Base-by-base conservation (phyloP, 2,888 invertebrate species). In the Isotomurus palustris region DNA sequence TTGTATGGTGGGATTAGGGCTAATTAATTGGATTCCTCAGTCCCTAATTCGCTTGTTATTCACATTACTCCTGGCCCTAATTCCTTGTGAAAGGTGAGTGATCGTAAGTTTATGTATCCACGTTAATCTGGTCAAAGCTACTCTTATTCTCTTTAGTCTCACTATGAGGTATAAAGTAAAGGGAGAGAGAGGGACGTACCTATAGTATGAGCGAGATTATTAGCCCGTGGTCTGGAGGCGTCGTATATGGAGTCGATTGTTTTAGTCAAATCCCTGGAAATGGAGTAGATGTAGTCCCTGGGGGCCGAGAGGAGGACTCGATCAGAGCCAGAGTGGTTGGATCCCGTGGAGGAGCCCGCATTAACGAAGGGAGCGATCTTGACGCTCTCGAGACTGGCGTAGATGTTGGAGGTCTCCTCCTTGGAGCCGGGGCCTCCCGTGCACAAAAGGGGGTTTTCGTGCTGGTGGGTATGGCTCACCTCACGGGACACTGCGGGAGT, bases 181-280 rank as follows among this genome's bases (percentile, higher is more conserved):
- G 32, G 32, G 8, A 32, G 8, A 32, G 8, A 8, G 21, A 32
- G 41, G 40, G 41, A 51, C 65, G 62, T 62, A 71, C 71, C 71
- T 45, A 71, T 67, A 28, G 68, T 66, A 52, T 71, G 71, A 48
- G 69, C 64, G 44, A 68, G 59, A 62, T 71, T 69, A 58, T 67
- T 71, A 57, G 63, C 66, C 36, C 71, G 60, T 41, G 68, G 69
- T 64, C 71, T 59, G 19, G 71, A 69, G 36, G 71, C 66, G 62
- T 71, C 71, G 57, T 71, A 71, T 60, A 71, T 71, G 59, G 71
- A 71, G 66, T 71, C 68, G 62, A 71, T 71, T 52, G 71, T 69
- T 64, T 69, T 69, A 48, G 71, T 69, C 59, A 71, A 66, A 62
- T 71, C 71, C 68, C 71, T 66, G 14, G 71, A 71, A 66, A 71